Percentiles rank a stretch among this genome's conserved stretches.
phyloP scores from a whole-genome alignment of 64 coral and sea anemone species.

The Actinia equina region DNA sequence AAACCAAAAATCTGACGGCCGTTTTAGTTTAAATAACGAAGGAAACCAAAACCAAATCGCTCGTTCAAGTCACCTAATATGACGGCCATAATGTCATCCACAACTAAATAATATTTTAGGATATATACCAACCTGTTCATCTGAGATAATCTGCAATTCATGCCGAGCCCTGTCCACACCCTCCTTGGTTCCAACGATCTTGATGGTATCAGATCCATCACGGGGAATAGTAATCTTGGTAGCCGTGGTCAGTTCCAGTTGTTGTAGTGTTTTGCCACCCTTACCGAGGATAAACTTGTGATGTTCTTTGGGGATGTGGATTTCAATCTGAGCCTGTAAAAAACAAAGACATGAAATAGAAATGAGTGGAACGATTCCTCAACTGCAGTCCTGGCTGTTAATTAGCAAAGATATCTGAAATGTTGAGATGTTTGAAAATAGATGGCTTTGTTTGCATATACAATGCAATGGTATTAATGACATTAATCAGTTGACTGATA shows the following conservation, averaged over 20 bases:
- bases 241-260: conserved; percentile 80
- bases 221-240: conserved; percentile 95
- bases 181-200: conserved; percentile 93
- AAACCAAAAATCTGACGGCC: too few relatives aligned
- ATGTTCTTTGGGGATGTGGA: conserved; percentile 81
- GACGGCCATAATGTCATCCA: too few relatives aligned
- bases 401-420: too few relatives aligned
- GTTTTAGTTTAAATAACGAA: too few relatives aligned
- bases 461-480: too few relatives aligned
- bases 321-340: conserved; percentile 78
- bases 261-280: conserved; percentile 89
- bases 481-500: too few relatives aligned
- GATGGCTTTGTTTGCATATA: too few relatives aligned
- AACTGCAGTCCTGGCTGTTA: too few relatives aligned
- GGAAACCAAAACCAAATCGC: too few relatives aligned
- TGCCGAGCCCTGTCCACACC: conserved; percentile 90
- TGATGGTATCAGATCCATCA: conserved; percentile 79
- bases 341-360: not conserved
- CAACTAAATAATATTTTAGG: too few relatives aligned
- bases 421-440: too few relatives aligned
- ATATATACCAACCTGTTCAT: conserved; percentile 77
- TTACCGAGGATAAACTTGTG: conserved; percentile 98
- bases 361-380: not conserved
- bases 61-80: too few relatives aligned
- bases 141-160: conserved; percentile 89